A percentile compares a stretch with the other conserved stretches of the same genome.
These are phyloP conservation scores for Catocala fraxini DNA, from an alignment of 2,888 invertebrate genomes.

Conservation along the genomic window DNA sequence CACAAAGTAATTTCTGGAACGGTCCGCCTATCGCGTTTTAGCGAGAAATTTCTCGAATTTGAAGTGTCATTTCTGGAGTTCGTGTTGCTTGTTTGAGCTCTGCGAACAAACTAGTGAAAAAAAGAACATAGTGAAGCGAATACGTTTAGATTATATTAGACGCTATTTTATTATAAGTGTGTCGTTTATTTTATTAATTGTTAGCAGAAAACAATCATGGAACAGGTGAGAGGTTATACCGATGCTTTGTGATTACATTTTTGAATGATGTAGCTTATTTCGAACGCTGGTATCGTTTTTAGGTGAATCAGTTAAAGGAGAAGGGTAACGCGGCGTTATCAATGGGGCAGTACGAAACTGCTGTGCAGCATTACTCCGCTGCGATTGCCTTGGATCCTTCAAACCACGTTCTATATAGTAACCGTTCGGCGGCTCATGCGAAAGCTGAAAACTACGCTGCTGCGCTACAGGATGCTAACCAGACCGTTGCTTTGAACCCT, in stretches of 20 bases:
- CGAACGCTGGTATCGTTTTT: slow-evolving; percentile 53
- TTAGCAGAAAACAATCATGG: slow-evolving; percentile 67
- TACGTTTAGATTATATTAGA: slow-evolving; percentile 25
- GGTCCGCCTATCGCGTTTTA: slow-evolving; percentile 43
- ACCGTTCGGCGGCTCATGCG: slow-evolving; percentile 96
- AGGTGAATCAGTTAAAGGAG: slow-evolving; percentile 95
- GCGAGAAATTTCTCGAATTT: slow-evolving; percentile 84
- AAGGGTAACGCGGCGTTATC: slow-evolving; percentile 95
- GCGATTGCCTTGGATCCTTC: slow-evolving; percentile 93
- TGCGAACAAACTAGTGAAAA: slow-evolving; percentile 38
- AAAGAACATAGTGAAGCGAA: slow-evolving; percentile 25
- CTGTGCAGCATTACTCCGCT: slow-evolving; percentile 92
- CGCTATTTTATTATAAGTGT: slow-evolving; percentile 41
- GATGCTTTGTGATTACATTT: slow-evolving; percentile 52
- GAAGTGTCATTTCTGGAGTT: slow-evolving; percentile 72
- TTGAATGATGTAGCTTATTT: slow-evolving; percentile 44
- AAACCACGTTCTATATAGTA: slow-evolving; percentile 97
- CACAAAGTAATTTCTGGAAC: slow-evolving; percentile 38
- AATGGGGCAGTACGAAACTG: slow-evolving; percentile 92
- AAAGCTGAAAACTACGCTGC: slow-evolving; percentile 92
- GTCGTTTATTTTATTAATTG: slow-evolving; percentile 38
- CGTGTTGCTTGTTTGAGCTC: slow-evolving; percentile 48
- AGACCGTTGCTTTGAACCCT: slow-evolving; percentile 93
- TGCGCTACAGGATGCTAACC: slow-evolving; percentile 95
- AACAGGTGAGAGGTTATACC: slow-evolving; percentile 83